Base-by-base conservation (phyloP, 1,140 invertebrate genomes). In the Parasteatoda tepidariorum region DNA sequence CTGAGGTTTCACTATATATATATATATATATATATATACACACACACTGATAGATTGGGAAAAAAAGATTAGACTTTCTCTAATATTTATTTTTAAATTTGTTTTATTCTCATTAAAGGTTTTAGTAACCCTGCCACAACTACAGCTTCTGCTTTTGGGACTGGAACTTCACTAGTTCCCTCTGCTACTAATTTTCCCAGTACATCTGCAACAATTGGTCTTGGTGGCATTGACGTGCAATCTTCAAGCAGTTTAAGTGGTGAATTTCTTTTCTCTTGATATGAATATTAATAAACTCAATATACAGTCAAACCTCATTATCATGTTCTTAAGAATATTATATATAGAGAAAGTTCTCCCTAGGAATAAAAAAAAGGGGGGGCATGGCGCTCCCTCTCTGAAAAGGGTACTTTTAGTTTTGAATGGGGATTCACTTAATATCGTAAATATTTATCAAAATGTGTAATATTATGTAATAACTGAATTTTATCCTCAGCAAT, bases 171-270 rank as follows among this genome's bases (percentile, higher is more conserved):
- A 54, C 28, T 78, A 11, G 24, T 33, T 13, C 26, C 74, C 30
- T 64, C 74, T n/a, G 31, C 33, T 33, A n/a, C 34, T 48, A n/a
- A 26, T n/a, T 41, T 57, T 28, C 28, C 34, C 54, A 62, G 55
- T 33, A 24, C 55, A 30, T 11, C 73, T 18, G 7, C 74, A 38
- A 62, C 74, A 22, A n/a, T 78, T 30, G 74, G 74, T 4, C 38
- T 78, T 31, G 74, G 74, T 66, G 74, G 74, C 5, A 61, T 78
- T 33, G 74, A 78, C 31, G 26, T 78, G 13, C 74, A 78, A 33
- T 31, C 28, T 22, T 66, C 59, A 11, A 54, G 24, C 31, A 15
- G 34, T 30, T 66, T 66, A 78, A 66, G n/a, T 55, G 62, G 74
- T 78, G 55, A 48, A 31, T 13, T 30, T 26, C 28, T 26, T 74